phyloP scores from a whole-genome alignment of 2,888 invertebrate species.

The Steinernema carpocapsae region DNA sequence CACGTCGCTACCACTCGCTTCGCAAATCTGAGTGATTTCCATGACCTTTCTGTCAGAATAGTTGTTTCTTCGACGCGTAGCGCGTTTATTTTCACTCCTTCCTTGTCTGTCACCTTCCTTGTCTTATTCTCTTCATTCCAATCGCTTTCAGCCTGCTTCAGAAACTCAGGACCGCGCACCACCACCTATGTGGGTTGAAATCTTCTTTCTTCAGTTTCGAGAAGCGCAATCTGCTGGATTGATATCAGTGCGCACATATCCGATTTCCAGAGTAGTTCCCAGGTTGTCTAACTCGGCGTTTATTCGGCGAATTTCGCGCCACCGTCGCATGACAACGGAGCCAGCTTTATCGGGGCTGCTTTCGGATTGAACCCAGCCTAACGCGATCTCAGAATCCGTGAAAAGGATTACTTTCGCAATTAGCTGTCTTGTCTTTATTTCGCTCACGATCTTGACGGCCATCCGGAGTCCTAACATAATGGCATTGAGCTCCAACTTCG shows the following conservation, averaged over 20 bases:
- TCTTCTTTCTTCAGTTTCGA: neutral
- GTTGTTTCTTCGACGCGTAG: neutral
- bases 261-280: neutral
- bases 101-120: neutral
- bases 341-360: neutral
- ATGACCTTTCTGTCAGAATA: neutral
- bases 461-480: constrained; percentile 16
- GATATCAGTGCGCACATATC: neutral
- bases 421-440: neutral
- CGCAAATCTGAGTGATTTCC: neutral
- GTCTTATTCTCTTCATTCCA: constrained; percentile 5
- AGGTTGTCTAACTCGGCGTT: neutral
- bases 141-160: neutral
- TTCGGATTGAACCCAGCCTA: neutral
- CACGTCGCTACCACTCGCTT: neutral
- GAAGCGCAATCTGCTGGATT: constrained; percentile 27
- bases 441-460: neutral
- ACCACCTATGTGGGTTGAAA: neutral
- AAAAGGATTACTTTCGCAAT: neutral
- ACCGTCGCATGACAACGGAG: neutral
- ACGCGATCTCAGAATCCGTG: constrained; percentile 32
- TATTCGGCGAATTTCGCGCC: neutral
- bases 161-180: constrained; percentile 28
- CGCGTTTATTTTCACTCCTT: neutral
- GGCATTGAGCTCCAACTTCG: constrained; percentile 27